phyloP scores from a whole-genome alignment of 2,888 invertebrate species.

The Steromphala cineraria region DNA sequence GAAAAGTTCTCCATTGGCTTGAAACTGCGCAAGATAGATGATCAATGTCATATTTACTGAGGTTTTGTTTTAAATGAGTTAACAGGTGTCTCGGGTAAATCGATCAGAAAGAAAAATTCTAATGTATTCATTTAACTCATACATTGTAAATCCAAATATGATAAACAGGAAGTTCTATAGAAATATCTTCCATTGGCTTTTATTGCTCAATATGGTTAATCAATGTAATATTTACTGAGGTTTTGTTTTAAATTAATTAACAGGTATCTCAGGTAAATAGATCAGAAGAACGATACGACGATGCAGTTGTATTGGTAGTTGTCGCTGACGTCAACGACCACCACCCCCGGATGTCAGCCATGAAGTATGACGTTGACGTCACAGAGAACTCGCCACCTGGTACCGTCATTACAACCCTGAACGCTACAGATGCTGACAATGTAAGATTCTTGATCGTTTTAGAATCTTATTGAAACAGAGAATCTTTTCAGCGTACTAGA shows the following conservation, averaged over 20 bases:
- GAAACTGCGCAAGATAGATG: neutral
- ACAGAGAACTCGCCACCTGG: slow-evolving; percentile 22
- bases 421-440: slow-evolving; percentile 34
- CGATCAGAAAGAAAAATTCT: too few relatives aligned
- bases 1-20: too few relatives aligned
- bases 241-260: neutral
- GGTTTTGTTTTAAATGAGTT: neutral
- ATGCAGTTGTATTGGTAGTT: slow-evolving; percentile 31
- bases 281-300: slow-evolving; percentile 28
- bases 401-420: slow-evolving; percentile 26
- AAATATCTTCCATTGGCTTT: too few relatives aligned
- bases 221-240: neutral
- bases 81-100: slow-evolving; percentile 36
- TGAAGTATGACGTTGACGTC: slow-evolving; percentile 19
- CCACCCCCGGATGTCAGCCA: slow-evolving; percentile 28
- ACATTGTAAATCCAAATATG: too few relatives aligned
- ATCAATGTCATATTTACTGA: neutral
- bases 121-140: too few relatives aligned
- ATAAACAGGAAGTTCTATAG: too few relatives aligned
- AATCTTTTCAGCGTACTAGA: too few relatives aligned
- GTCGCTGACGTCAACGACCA: slow-evolving; percentile 41
- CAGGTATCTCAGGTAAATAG: slow-evolving; percentile 39
- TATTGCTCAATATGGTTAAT: neutral
- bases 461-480: too few relatives aligned
- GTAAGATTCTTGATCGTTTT: slow-evolving; percentile 15